A percentile compares a stretch with the other conserved stretches of the same genome.
Conservation (phyloP, 2,113 vertebrate species). For the Otus sunia region DNA sequence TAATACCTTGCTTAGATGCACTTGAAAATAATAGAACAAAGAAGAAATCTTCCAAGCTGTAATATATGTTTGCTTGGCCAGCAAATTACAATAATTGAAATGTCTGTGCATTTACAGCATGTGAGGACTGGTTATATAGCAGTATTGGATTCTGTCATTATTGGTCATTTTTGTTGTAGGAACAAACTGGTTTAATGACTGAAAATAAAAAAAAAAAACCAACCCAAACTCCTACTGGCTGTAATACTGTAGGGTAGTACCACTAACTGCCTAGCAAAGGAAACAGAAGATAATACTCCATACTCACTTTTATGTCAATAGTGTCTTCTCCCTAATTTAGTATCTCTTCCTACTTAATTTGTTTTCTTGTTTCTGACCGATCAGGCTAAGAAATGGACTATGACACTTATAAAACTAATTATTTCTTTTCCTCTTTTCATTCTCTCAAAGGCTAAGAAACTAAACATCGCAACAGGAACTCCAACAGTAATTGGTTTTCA, state of each 20-base stretch:
- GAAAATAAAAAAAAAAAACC: not conserved
- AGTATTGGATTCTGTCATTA: not conserved
- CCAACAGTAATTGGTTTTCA: slow-evolving; percentile 41
- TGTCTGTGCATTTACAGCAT: not conserved
- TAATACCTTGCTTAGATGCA: not conserved
- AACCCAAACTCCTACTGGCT: not conserved
- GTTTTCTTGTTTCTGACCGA: slow-evolving; percentile 12
- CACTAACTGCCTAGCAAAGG: not conserved
- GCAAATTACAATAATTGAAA: not conserved
- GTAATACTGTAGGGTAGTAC: not conserved
- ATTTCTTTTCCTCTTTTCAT: not conserved
- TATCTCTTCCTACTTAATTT: not conserved
- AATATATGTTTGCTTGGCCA: not conserved
- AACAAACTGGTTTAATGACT: not conserved
- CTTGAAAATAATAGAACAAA: not conserved
- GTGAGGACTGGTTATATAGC: not conserved
- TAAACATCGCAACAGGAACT: slow-evolving; percentile 2
- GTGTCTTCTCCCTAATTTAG: not conserved
- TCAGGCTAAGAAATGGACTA: slow-evolving; percentile 12
- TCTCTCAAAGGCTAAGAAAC: slow-evolving; percentile 5
- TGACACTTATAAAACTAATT: slow-evolving; percentile 40
- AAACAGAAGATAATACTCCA: not conserved
- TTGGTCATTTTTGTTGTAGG: not conserved
- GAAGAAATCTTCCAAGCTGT: not conserved
- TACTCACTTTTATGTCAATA: not conserved